Conservation (phyloP, 1,140 invertebrate genomes). For the Cardiocondyla obscurior region DNA sequence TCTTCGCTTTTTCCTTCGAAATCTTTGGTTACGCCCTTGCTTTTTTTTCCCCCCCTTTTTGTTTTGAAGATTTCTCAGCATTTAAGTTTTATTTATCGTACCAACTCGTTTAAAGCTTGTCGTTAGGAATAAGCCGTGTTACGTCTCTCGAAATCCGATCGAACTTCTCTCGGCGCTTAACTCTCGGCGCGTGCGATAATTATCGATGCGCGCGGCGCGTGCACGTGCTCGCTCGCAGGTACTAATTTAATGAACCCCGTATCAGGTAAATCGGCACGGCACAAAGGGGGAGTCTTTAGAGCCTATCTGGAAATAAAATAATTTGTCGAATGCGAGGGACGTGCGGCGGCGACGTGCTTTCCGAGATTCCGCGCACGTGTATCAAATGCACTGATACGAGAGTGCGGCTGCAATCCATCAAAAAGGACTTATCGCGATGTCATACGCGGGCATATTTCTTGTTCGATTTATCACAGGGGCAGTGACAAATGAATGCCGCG, state of each 20-base stretch:
- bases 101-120: conserved; percentile 15
- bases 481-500: conserved; percentile 23
- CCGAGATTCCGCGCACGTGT: conserved; percentile 45
- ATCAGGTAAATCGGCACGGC: conserved; percentile 4
- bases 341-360: background rate
- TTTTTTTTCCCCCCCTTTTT: background rate
- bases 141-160: conserved; percentile 13
- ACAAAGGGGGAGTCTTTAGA: background rate
- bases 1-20: background rate
- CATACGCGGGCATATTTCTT: conserved; percentile 44
- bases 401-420: conserved; percentile 51
- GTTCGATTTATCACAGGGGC: conserved; percentile 39
- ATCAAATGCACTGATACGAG: conserved; percentile 46
- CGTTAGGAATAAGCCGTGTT: background rate
- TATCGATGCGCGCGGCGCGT: conserved; percentile 27
- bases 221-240: background rate
- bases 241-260: conserved; percentile 52
- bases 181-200: conserved; percentile 31
- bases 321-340: conserved; percentile 22
- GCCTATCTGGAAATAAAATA: conserved; percentile 34
- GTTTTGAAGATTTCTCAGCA: conserved; percentile 19
- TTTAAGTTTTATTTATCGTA: conserved; percentile 19
- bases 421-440: conserved; percentile 47
- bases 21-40: conserved; percentile 11
- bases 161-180: conserved; percentile 24